These are phyloP conservation scores for Laticauda colubrina DNA, from an alignment of 2,113 vertebrate genomes.

Conservation along the genomic window DNA sequence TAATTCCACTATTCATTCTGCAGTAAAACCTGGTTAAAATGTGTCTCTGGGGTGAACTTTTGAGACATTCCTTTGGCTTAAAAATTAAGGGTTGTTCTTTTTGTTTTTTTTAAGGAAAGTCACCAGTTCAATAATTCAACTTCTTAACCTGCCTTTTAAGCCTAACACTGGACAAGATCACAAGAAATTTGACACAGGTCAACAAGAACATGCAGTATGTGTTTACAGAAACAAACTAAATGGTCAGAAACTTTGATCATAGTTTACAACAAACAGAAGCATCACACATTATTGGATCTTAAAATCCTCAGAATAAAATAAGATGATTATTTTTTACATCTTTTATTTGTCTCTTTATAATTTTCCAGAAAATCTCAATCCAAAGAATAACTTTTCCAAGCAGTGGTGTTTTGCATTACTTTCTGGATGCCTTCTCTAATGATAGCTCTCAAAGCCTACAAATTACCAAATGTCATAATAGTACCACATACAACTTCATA, in stretches of 20 bases:
- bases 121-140: neutral
- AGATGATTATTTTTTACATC: neutral
- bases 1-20: neutral
- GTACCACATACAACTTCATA: neutral
- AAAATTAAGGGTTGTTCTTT: neutral
- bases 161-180: neutral
- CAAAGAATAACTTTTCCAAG: neutral
- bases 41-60: neutral
- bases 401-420: neutral
- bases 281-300: accelerated
- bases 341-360: neutral
- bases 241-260: neutral
- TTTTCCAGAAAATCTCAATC: neutral
- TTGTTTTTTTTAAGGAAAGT: accelerated
- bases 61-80: neutral
- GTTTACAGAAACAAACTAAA: neutral
- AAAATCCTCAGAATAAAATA: neutral
- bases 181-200: neutral
- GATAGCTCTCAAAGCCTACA: neutral
- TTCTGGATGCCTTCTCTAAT: neutral
- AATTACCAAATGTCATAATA: neutral
- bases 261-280: neutral
- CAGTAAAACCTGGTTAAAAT: neutral
- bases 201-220: neutral
- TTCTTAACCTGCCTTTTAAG: neutral